Evolutionary conservation across 2,888 invertebrate species (phyloP).

Genomic region (Arge pagana): DNA sequence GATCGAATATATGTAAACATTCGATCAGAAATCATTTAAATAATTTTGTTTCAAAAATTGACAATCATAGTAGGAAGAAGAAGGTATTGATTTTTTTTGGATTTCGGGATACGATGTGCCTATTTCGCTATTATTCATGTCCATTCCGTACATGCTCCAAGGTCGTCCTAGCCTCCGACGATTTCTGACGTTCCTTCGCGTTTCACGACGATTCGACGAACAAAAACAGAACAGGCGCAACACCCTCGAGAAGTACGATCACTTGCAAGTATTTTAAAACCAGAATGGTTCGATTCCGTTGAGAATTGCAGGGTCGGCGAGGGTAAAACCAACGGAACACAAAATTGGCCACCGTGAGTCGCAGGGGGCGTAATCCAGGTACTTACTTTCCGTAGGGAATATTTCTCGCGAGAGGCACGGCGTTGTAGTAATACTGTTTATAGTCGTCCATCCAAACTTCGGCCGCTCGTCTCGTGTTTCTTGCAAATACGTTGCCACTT

Average conservation of each 20-base stretch:
- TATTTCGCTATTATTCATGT: no score
- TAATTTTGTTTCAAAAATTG: slow-evolving; percentile 1
- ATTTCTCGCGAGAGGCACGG: slow-evolving; percentile 88
- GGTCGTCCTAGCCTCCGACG: no score
- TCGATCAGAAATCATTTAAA: neutral
- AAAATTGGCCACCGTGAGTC: neutral
- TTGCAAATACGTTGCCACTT: slow-evolving; percentile 94
- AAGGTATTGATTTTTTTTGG: no score
- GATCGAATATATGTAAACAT: neutral
- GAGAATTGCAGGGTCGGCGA: no score
- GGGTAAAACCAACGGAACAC: neutral
- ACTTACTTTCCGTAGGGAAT: slow-evolving; percentile 89
- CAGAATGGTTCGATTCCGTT: no score
- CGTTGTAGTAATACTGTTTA: slow-evolving; percentile 92
- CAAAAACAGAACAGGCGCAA: neutral
- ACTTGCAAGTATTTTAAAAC: no score
- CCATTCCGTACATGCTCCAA: no score
- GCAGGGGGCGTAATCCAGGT: slow-evolving; percentile 10
- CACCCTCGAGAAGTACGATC: no score
- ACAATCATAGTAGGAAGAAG: neutral
- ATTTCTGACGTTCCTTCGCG: no score
- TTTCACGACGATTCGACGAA: no score
- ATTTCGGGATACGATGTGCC: no score
- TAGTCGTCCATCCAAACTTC: slow-evolving; percentile 99
- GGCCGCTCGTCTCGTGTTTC: slow-evolving; percentile 94